Evolutionary conservation across 2,113 vertebrate species (phyloP), one percentile per base, ranked within the genome.

Genomic region (Vulpes vulpes): DNA sequence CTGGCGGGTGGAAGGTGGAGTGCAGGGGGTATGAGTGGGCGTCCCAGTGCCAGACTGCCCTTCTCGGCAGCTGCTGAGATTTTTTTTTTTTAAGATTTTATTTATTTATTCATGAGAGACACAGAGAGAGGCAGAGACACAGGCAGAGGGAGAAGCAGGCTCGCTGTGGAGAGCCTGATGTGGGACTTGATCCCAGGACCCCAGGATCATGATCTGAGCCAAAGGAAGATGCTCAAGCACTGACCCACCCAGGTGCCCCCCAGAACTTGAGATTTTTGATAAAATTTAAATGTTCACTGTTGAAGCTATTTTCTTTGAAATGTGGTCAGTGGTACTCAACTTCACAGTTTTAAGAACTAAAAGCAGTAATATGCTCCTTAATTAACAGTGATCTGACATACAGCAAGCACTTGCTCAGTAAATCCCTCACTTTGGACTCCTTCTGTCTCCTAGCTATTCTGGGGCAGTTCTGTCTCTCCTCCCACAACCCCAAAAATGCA

Each of bases 1-100:
- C 80, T 49, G 3, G 1, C 0, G 2, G 55, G 20, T 17, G 1
- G 71, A 17, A 78, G 35, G 32, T 10, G 0, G 74, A n/a, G 35
- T 30, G 67, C 27, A 8, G 30, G 8, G 35, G 49, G 35, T 27
- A 7, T 5, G 10, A 30, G 65, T 81, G 84, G n/a, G 83, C 0
- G 2, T 38, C 22, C 30, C 12, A 53, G 12, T 30, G 51, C 38
- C 80, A 85, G 27, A 27, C 43, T 49, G 27, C 69, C 55, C 15
- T 1, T 17, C 22, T 22, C 2, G 19, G 67, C 32, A 57, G 69
- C 3, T 76, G 94, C 51, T n/a, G 3, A 35, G 67, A n/a, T 35
- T 67, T 67, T 59, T 60, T 6, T 60, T 60, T 69, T 69, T 1
- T 19, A 64, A 69, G 67, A 69, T 20, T 69, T 69, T 35, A 20